These are phyloP conservation scores for Anhinga anhinga DNA, from an alignment of 2,113 vertebrate species.

Conservation along the genomic window DNA sequence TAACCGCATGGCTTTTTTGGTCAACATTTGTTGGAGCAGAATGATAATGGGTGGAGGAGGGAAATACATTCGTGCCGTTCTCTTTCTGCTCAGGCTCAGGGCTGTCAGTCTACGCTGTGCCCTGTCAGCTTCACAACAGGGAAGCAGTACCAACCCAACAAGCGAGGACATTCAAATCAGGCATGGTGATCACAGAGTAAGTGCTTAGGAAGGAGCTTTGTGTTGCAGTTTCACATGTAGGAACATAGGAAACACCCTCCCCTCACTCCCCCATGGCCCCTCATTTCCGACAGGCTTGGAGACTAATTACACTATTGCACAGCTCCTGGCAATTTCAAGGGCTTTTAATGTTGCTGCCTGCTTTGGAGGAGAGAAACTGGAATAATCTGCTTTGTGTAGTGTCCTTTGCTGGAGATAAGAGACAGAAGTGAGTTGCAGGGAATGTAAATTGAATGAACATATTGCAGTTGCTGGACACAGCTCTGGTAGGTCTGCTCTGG, in stretches of 20 bases:
- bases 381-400: not conserved
- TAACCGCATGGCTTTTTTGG: not conserved
- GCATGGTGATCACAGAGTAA: accelerated
- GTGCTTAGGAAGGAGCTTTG: not conserved
- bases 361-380: not conserved
- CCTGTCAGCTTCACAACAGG: not conserved
- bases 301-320: not conserved
- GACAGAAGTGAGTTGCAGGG: not conserved
- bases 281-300: not conserved
- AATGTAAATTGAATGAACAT: not conserved
- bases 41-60: not conserved
- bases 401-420: not conserved
- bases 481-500: not conserved
- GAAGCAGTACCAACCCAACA: accelerated
- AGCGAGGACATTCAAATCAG: accelerated
- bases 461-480: not conserved
- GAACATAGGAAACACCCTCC: not conserved
- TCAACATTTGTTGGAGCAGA: not conserved
- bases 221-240: not conserved
- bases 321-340: not conserved
- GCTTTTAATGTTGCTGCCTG: not conserved
- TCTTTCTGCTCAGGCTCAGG: not conserved
- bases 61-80: accelerated
- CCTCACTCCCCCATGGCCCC: not conserved
- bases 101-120: not conserved